phyloP scores from a whole-genome alignment of 2,888 invertebrate species.

The Gymnoscelis rufifasciata region DNA sequence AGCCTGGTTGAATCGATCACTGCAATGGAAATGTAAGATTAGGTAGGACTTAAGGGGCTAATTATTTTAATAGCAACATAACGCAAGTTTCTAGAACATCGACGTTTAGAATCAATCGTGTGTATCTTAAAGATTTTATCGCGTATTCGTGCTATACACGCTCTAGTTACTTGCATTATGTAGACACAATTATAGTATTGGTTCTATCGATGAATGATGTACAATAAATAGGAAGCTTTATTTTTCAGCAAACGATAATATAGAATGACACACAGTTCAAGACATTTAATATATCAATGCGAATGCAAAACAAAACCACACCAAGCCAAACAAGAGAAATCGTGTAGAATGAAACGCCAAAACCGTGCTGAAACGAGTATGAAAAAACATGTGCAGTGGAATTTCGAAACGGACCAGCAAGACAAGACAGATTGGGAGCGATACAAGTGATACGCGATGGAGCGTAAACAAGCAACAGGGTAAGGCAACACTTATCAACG shows the following conservation, averaged over 20 bases:
- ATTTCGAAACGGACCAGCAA: conserved; percentile 35
- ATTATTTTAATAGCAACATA: not conserved
- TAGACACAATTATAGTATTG: conserved; percentile 9
- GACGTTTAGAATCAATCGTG: conserved; percentile 5
- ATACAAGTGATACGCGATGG: conserved; percentile 40
- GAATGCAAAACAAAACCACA: conserved; percentile 35
- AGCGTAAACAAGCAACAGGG: conserved; percentile 58
- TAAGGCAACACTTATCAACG: conserved; percentile 54
- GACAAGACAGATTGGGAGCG: conserved; percentile 20
- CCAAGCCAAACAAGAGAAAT: conserved; percentile 38
- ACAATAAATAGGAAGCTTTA: conserved; percentile 8
- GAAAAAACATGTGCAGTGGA: conserved; percentile 38
- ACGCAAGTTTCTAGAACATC: conserved; percentile 9
- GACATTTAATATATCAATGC: conserved; percentile 10
- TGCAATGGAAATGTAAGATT: conserved; percentile 22
- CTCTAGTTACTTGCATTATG: conserved; percentile 17
- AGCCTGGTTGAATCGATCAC: conserved; percentile 44
- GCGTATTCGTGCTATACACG: conserved; percentile 12
- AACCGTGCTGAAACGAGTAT: conserved; percentile 45
- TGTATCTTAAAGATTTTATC: conserved; percentile 9
- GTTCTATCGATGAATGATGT: conserved; percentile 6
- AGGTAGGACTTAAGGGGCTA: not conserved
- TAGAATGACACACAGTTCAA: conserved; percentile 4
- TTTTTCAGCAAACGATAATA: not conserved
- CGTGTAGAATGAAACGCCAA: conserved; percentile 20